These are phyloP conservation scores for Leucophenga maculata DNA, from an alignment of 2,888 invertebrate genomes.

Conservation along the genomic window DNA sequence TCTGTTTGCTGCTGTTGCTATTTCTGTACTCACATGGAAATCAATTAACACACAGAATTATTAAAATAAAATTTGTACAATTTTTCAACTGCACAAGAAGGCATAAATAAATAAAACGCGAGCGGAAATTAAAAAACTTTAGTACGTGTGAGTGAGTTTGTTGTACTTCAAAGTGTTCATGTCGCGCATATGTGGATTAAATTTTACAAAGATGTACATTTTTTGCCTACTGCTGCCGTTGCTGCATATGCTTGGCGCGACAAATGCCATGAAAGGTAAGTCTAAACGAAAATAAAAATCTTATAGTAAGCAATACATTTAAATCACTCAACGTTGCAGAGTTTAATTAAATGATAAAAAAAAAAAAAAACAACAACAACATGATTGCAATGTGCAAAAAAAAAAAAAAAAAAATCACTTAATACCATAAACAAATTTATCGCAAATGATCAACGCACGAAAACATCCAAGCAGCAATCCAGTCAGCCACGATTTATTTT, in stretches of 20 bases:
- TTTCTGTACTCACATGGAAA: slow-evolving; percentile 61
- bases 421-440: slow-evolving; percentile 60
- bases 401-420: slow-evolving; percentile 10
- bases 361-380: slow-evolving; percentile 15
- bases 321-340: slow-evolving; percentile 4
- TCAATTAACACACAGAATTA: slow-evolving; percentile 66
- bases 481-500: not conserved
- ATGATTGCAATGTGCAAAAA: not conserved
- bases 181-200: slow-evolving; percentile 54
- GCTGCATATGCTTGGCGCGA: slow-evolving; percentile 33
- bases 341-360: slow-evolving; percentile 13
- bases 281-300: not conserved
- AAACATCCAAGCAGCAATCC: not conserved
- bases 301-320: slow-evolving; percentile 5
- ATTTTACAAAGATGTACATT: slow-evolving; percentile 41
- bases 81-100: slow-evolving; percentile 45
- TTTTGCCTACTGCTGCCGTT: slow-evolving; percentile 46
- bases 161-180: slow-evolving; percentile 36
- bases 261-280: slow-evolving; percentile 60
- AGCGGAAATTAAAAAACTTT: not conserved
- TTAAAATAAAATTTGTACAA: slow-evolving; percentile 43
- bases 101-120: slow-evolving; percentile 17
- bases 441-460: slow-evolving; percentile 63
- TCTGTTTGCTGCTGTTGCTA: slow-evolving; percentile 47
- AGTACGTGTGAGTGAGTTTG: slow-evolving; percentile 16